These are phyloP conservation scores for Xylocopa sonorina DNA, from an alignment of 1,140 invertebrate genomes.

Conservation along the genomic window DNA sequence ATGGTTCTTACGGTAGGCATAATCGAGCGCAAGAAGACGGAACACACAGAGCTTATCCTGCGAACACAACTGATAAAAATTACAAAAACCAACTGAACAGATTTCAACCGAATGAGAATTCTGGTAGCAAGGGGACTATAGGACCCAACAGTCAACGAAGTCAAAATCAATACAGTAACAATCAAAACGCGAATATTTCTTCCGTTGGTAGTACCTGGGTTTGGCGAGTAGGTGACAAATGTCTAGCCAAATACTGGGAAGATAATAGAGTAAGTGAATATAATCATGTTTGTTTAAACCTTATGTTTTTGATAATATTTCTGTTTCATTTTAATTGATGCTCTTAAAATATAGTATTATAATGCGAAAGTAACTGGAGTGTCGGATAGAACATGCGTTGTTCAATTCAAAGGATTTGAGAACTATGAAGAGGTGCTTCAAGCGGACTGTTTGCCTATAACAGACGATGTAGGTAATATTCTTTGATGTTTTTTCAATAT, in stretches of 20 bases:
- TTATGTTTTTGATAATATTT: not conserved
- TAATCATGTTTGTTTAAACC: not conserved
- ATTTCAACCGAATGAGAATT: constrained; percentile 63
- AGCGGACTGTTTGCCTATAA: constrained; percentile 88
- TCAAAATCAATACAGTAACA: constrained; percentile 67
- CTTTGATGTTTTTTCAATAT: not conserved
- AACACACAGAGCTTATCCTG: constrained; percentile 57
- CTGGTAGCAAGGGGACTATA: constrained; percentile 44
- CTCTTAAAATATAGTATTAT: constrained; percentile 87
- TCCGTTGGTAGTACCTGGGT: constrained; percentile 77
- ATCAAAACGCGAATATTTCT: constrained; percentile 59
- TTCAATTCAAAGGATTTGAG: constrained; percentile 92
- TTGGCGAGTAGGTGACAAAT: constrained; percentile 91
- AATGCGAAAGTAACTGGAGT: constrained; percentile 91
- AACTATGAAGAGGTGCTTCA: constrained; percentile 94
- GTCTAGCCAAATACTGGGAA: constrained; percentile 96
- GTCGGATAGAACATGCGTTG: constrained; percentile 90
- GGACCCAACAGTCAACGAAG: constrained; percentile 65
- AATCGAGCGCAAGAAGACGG: constrained; percentile 67
- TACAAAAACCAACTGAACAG: constrained; percentile 68
- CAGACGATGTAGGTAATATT: constrained; percentile 75
- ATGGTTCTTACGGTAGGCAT: constrained; percentile 67
- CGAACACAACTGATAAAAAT: constrained; percentile 71
- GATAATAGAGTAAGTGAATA: constrained; percentile 88
- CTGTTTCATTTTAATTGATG: constrained; percentile 25